phyloP scores from a whole-genome alignment of 2,113 vertebrate genomes.

The Aegotheles bennettii region DNA sequence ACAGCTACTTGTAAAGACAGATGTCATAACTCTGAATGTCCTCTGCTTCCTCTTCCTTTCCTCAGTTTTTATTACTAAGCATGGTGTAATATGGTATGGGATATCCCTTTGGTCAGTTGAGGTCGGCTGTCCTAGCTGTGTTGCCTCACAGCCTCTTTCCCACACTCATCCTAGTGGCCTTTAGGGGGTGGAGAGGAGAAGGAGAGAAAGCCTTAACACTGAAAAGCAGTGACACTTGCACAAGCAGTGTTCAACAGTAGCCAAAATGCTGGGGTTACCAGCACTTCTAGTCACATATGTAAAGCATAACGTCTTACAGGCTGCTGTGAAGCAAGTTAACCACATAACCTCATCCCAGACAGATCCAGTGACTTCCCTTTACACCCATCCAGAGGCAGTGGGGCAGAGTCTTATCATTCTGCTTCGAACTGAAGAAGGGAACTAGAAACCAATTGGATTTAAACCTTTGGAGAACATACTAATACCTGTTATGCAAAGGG shows the following conservation, averaged over 20 bases:
- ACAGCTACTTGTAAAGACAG: background rate
- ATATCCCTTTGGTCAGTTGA: background rate
- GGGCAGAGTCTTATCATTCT: background rate
- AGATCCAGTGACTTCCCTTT: background rate
- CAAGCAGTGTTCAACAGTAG: background rate
- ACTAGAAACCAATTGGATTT: background rate
- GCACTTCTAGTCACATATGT: background rate
- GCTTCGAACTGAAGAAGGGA: background rate
- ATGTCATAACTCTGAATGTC: background rate
- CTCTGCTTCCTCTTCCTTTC: background rate
- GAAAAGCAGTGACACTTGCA: too few relatives aligned
- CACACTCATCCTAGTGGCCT: too few relatives aligned
- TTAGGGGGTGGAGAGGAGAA: background rate
- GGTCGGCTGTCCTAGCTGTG: background rate
- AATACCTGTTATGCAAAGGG: background rate
- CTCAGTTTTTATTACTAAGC: background rate
- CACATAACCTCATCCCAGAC: background rate
- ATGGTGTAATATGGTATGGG: background rate
- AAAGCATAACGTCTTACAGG: background rate
- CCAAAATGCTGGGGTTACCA: background rate
- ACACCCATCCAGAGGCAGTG: background rate
- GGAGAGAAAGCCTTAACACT: background rate
- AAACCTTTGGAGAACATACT: background rate
- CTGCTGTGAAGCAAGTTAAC: background rate
- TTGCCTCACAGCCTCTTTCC: background rate